Conservation (phyloP, 2,113 vertebrate genomes). For the Haemorhous mexicanus region DNA sequence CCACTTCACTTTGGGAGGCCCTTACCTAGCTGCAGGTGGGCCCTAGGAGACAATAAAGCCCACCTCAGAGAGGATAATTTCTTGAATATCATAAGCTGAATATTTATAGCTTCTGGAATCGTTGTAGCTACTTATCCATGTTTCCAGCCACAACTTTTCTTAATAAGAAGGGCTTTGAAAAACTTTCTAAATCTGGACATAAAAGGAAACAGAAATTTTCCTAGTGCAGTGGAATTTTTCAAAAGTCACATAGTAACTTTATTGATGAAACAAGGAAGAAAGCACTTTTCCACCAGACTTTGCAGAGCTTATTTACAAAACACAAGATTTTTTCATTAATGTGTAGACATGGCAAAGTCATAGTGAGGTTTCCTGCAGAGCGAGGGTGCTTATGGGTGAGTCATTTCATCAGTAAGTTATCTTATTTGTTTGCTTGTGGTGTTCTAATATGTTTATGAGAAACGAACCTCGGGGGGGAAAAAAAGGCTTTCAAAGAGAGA, state of each 20-base stretch:
- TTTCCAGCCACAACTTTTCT: conserved; percentile 78
- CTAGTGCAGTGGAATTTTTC: conserved; percentile 79
- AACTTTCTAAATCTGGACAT: conserved; percentile 78
- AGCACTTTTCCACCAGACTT: conserved; percentile 76
- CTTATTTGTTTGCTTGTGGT: conserved; percentile 5
- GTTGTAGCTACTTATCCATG: conserved; percentile 75
- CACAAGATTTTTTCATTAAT: conserved; percentile 62
- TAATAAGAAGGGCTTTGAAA: conserved; percentile 84
- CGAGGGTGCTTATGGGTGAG: neutral
- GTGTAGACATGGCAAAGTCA: conserved; percentile 36
- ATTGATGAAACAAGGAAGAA: conserved; percentile 82
- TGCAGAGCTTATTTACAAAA: conserved; percentile 74
- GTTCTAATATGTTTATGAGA: conserved; percentile 1
- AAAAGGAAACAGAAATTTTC: conserved; percentile 80
- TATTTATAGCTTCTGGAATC: conserved; percentile 78
- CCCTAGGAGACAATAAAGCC: conserved; percentile 76
- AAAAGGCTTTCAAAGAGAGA: neutral
- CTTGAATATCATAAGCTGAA: conserved; percentile 69
- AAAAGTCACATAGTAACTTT: conserved; percentile 77
- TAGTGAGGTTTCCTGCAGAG: conserved; percentile 32
- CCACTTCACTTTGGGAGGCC: conserved; percentile 74
- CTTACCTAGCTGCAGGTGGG: conserved; percentile 69
- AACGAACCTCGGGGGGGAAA: neutral
- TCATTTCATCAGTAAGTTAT: conserved; percentile 37
- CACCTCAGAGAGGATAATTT: conserved; percentile 73